Conservation (phyloP, 2,888 invertebrate species). For the Brachyptera risi region DNA sequence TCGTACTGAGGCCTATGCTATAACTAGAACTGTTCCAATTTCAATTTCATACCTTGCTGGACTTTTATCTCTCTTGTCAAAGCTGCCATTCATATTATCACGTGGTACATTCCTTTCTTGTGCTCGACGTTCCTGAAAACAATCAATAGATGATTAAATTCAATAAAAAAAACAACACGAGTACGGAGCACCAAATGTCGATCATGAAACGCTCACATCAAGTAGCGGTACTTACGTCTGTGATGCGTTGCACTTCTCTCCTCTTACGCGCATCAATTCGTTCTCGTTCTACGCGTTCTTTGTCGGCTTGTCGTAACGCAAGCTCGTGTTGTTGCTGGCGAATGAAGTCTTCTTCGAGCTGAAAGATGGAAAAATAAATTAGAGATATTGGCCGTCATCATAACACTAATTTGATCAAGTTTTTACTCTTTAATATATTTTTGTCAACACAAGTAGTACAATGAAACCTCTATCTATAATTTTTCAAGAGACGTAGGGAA, state of each 20-base stretch:
- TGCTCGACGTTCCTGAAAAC: constrained; percentile 56
- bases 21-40: background rate
- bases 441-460: no score
- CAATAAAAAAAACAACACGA: background rate
- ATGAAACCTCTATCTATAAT: no score
- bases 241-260: constrained; percentile 84
- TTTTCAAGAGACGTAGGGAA: no score
- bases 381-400: no score
- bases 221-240: constrained; percentile 52
- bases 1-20: no score
- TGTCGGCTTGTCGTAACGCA: constrained; percentile 69
- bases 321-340: constrained; percentile 76
- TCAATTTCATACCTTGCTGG: constrained; percentile 2
- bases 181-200: no score
- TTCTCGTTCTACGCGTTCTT: constrained; percentile 77
- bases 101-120: constrained; percentile 48
- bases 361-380: constrained; percentile 30
- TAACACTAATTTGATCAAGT: no score
- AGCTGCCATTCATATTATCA: constrained; percentile 47
- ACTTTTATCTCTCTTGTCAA: constrained; percentile 41
- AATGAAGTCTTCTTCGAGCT: constrained; percentile 83
- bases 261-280: constrained; percentile 77
- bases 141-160: background rate
- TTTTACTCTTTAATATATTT: no score
- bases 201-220: background rate